Base-by-base conservation (phyloP, 2,888 invertebrate genomes). In the Clanis bilineata region DNA sequence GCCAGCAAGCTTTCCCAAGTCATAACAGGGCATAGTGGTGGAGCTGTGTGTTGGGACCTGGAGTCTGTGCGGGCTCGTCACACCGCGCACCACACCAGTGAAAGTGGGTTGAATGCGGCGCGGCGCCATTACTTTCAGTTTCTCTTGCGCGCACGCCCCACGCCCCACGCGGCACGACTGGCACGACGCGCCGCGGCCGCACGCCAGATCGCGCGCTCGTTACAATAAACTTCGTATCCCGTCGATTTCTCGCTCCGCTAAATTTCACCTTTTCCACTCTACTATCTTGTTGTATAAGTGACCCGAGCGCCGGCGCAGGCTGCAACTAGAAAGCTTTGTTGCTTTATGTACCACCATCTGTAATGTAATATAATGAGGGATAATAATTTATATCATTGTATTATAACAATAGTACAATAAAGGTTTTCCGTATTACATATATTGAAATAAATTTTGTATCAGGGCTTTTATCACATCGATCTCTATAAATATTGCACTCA, bases 181-280 rank as follows among this genome's bases (percentile, higher is more conserved):
- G n/a, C n/a, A n/a, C n/a, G n/a, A n/a, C n/a, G n/a, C n/a, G n/a
- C n/a, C n/a, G n/a, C n/a, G n/a, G n/a, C n/a, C 80, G 81, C 84
- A 82, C 84, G 87, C 87, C 82, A 81, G 85, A 82, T 82, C 84
- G 83, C 83, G 79, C 79, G 85, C 85, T 88, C 86, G 89, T 86
- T 90, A 91, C 90, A 90, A 91, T 90, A 90, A 90, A 88, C 89
- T 86, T 88, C 83, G 87, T 90, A 89, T 90, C 90, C 90, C 89
- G 89, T 82, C 88, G 90, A 91, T 91, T 92, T 92, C 91, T 90
- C 90, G 90, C 88, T 86, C 82, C 80, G 86, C 85, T 85, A 88
- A 91, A 87, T 91, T 91, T 91, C 91, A 90, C 91, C 90, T 90
- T 89, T 89, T 88, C 88, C 86, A 87, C 83, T 82, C 76, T 80